A percentile compares a stretch with the other conserved stretches of the same genome.
Evolutionary conservation across 2,797 vertebrate species (phyloP).

Genomic region (Gephyroberyx darwinii): DNA sequence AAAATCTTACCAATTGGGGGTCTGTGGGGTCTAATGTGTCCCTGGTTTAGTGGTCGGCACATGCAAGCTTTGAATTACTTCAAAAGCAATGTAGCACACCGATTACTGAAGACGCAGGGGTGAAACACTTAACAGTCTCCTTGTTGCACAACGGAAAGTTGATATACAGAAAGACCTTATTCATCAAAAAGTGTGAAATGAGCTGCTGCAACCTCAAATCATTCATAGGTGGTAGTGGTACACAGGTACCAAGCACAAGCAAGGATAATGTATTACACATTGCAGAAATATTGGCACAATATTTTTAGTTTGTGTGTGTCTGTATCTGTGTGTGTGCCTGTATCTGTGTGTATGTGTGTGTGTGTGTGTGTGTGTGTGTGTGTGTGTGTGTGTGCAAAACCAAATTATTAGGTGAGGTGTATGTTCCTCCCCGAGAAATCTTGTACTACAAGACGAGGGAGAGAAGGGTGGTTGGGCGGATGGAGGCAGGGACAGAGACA

Average conservation of each 20-base stretch:
- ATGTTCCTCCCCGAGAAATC: constrained; percentile 39
- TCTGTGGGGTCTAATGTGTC: background rate
- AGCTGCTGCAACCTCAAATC: background rate
- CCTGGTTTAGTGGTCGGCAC: background rate
- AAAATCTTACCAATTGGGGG: no score
- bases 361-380: constrained; percentile 6
- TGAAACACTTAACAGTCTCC: no score
- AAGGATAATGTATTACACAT: background rate
- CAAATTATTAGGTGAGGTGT: constrained; percentile 36
- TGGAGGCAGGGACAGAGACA: constrained; percentile 30
- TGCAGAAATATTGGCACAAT: background rate
- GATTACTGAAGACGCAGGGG: no score
- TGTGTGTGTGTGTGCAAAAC: constrained; percentile 10
- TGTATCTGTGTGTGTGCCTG: background rate
- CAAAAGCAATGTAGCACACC: background rate
- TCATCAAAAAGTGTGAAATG: background rate
- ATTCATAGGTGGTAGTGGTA: no score
- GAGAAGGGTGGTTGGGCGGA: constrained; percentile 10
- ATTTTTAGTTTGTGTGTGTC: background rate
- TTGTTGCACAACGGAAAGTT: no score
- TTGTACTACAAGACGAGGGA: constrained; percentile 44
- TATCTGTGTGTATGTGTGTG: background rate
- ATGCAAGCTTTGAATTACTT: background rate
- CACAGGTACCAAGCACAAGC: background rate
- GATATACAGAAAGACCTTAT: no score